Evolutionary conservation across 2,888 invertebrate species (phyloP).

Genomic region (Melipona bicolor): DNA sequence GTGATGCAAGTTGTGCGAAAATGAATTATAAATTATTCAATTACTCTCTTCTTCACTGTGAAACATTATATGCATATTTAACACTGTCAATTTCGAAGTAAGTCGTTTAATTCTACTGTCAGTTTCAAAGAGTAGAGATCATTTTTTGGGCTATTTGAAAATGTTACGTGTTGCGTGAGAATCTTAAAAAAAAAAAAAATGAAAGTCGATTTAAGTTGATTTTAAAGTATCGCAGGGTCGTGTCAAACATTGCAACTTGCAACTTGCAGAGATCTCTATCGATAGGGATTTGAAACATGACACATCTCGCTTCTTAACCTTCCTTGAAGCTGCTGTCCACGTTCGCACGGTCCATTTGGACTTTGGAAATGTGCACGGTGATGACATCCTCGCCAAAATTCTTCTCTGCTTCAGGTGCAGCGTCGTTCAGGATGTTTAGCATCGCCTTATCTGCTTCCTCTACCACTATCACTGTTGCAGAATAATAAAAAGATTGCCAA

Average conservation of each 20-base stretch:
- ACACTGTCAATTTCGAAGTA: background rate
- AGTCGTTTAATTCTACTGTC: too few relatives aligned
- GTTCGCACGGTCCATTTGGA: constrained; percentile 78
- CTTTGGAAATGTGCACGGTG: constrained; percentile 72
- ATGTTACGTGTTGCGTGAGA: background rate
- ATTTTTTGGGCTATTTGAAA: background rate
- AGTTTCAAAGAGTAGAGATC: background rate
- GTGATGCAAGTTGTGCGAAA: background rate
- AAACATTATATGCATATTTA: background rate
- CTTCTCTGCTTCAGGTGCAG: constrained; percentile 74
- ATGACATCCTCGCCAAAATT: constrained; percentile 70
- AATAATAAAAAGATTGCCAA: background rate
- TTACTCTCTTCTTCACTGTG: fast-evolving
- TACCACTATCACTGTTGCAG: constrained; percentile 76
- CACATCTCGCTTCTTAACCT: constrained; percentile 67
- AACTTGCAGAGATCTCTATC: background rate
- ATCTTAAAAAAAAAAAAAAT: too few relatives aligned
- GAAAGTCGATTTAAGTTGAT: too few relatives aligned
- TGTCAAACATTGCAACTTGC: background rate
- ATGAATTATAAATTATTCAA: background rate
- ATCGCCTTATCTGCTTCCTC: constrained; percentile 76
- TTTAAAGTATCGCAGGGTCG: too few relatives aligned
- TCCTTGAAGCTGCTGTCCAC: constrained; percentile 75
- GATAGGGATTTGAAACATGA: background rate
- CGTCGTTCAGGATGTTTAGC: constrained; percentile 71